phyloP scores from a whole-genome alignment of 2,113 vertebrate species.

The Scomber japonicus region DNA sequence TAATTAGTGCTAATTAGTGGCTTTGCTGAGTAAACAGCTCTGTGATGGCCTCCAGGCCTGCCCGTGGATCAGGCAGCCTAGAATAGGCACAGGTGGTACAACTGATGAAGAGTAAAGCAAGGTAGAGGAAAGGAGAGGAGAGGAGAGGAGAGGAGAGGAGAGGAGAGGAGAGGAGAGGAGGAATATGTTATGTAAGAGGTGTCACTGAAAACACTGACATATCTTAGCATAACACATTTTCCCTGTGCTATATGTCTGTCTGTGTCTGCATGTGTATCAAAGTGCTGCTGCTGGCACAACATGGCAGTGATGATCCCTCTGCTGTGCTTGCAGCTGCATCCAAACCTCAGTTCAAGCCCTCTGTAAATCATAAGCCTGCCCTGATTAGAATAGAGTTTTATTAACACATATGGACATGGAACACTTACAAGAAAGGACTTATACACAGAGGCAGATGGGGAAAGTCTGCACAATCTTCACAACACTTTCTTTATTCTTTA shows the following conservation, averaged over 20 bases:
- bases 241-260: slow-evolving; percentile 34
- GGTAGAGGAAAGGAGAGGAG: background rate
- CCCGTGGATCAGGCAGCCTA: slow-evolving; percentile 43
- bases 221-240: slow-evolving; percentile 55
- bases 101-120: background rate
- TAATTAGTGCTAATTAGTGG: slow-evolving; percentile 77
- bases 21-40: slow-evolving; percentile 67
- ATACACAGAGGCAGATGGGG: slow-evolving; percentile 61
- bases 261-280: slow-evolving; percentile 59
- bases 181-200: background rate
- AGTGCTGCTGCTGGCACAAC: slow-evolving; percentile 67
- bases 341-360: slow-evolving; percentile 59
- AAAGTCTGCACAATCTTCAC: slow-evolving; percentile 38
- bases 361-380: slow-evolving; percentile 71
- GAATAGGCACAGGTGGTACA: slow-evolving; percentile 67
- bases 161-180: slow-evolving; percentile 15
- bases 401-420: slow-evolving; percentile 75
- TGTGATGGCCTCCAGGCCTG: slow-evolving; percentile 63
- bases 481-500: slow-evolving; percentile 25
- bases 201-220: slow-evolving; percentile 18
- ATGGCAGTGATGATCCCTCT: slow-evolving; percentile 55
- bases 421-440: slow-evolving; percentile 55
- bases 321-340: slow-evolving; percentile 74
- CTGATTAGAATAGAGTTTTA: slow-evolving; percentile 65
- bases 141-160: slow-evolving; percentile 3